Base-by-base conservation (phyloP, 92 coral and sea anemone species). In the Meandrina meandrites region DNA sequence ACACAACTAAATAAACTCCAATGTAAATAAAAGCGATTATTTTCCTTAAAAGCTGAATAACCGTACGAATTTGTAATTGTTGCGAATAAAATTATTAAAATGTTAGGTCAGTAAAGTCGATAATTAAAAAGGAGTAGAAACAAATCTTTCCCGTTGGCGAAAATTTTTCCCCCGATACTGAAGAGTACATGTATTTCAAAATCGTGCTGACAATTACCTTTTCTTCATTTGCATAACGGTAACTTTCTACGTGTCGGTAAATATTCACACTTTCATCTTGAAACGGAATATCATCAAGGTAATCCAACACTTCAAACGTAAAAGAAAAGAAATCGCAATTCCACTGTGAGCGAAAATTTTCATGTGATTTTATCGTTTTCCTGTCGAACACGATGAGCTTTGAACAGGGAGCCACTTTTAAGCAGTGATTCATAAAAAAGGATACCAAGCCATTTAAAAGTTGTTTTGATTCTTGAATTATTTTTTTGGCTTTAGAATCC, bases 151-250 rank as follows among this genome's bases (percentile, higher is more conserved):
- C 73, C 53, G 32, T 66, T 40, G 75, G 14, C 50, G 28, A 73
- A 31, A n/a, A 27, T 9, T 9, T 28, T 8, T 28, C 10, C 32
- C 34, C 27, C 36, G 81, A 22, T 32, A 40, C 47, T 30, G 37
- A 40, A 64, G 8, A 40, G 28, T 10, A 18, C 37, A 42, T n/a
- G n/a, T n/a, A n/a, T 12, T 34, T 45, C 40, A 48, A 45, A 57
- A 36, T 58, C 53, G 40, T 73, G 27, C 42, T n/a, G 9, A 27
- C n/a, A 30, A 70, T 57, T 19, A 16, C 17, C 50, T 30, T 8
- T 22, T n/a, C 45, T 67, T 79, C 64, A 70, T 86, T 86, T 86
- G 86, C 68, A 79, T 80, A 86, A 86, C 79, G 86, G 89, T 56
- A 24, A 79, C 56, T 31, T 86, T 69, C 79, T 34, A 75, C 60